Conservation (phyloP, 2,113 vertebrate genomes). For the Andinoacara biseriatus region DNA sequence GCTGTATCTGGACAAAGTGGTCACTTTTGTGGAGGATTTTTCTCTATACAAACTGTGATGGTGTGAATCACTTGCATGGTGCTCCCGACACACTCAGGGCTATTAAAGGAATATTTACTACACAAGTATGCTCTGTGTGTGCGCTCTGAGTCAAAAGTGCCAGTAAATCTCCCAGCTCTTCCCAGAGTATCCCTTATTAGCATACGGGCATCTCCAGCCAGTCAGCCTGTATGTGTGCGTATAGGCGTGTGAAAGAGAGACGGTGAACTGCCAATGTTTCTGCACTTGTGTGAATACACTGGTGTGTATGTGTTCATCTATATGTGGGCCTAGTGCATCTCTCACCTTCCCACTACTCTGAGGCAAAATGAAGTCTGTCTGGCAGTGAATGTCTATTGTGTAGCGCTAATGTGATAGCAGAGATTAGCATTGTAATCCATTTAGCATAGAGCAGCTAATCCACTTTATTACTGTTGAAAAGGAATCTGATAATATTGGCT, state of each 20-base stretch:
- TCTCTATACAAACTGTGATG: not conserved
- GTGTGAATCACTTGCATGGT: not conserved
- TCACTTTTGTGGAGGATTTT: not conserved
- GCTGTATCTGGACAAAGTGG: slow-evolving; percentile 20
- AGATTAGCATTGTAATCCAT: slow-evolving; percentile 87
- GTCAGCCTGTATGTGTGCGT: not conserved
- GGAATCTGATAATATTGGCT: slow-evolving; percentile 77
- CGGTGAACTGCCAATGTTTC: slow-evolving; percentile 28
- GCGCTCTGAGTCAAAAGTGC: slow-evolving; percentile 36
- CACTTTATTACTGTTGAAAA: slow-evolving; percentile 81
- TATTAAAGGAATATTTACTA: not conserved
- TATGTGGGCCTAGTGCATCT: slow-evolving; percentile 23
- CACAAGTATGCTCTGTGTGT: slow-evolving; percentile 18
- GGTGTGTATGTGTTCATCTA: slow-evolving; percentile 23
- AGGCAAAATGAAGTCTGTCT: slow-evolving; percentile 67
- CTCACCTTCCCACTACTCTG: slow-evolving; percentile 52
- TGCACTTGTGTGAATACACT: slow-evolving; percentile 19
- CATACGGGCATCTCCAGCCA: slow-evolving; percentile 38
- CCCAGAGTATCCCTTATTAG: slow-evolving; percentile 44
- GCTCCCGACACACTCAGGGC: not conserved
- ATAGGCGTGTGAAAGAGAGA: slow-evolving; percentile 3
- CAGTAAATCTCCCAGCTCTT: slow-evolving; percentile 24
- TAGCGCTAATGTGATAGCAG: slow-evolving; percentile 80
- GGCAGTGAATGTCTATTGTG: slow-evolving; percentile 73
- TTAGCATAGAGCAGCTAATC: slow-evolving; percentile 83